Percentiles rank a stretch among this genome's conserved stretches.
These are phyloP conservation scores for Drosophila nr. perissopoda DNA, from an alignment of 2,888 invertebrate species.

Conservation along the genomic window DNA sequence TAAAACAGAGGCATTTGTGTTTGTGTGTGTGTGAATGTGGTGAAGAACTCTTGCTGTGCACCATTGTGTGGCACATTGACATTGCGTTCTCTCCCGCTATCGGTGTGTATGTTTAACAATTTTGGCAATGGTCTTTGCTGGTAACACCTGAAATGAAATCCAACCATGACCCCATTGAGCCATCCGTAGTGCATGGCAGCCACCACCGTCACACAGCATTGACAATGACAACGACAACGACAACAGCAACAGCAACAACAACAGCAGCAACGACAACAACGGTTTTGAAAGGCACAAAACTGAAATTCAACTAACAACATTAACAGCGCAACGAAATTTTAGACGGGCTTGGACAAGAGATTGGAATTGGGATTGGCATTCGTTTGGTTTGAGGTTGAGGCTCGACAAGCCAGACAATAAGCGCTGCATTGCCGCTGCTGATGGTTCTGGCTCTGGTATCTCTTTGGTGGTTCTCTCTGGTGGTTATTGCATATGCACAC, in stretches of 20 bases:
- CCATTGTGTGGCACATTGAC: conserved; percentile 45
- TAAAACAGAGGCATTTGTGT: conserved; percentile 12
- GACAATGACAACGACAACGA: conserved; percentile 16
- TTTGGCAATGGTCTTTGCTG: conserved; percentile 78
- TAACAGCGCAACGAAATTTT: conserved; percentile 77
- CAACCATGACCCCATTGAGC: conserved; percentile 60
- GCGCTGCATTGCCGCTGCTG: conserved; percentile 55
- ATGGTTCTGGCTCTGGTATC: conserved; percentile 6
- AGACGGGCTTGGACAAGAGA: conserved; percentile 30
- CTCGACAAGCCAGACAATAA: conserved; percentile 64
- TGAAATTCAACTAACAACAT: conserved; percentile 83
- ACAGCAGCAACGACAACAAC: conserved; percentile 34
- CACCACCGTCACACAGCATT: conserved; percentile 12
- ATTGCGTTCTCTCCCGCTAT: conserved; percentile 19
- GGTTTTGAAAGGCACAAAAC: conserved; percentile 75
- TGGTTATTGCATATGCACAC: conserved; percentile 66
- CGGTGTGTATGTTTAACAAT: conserved; percentile 65
- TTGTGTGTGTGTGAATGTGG: conserved; percentile 8
- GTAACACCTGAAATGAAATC: conserved; percentile 78
- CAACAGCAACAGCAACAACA: background rate
- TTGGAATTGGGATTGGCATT: conserved; percentile 11
- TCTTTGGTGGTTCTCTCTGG: conserved; percentile 28
- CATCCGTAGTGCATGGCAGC: conserved; percentile 38
- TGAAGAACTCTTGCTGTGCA: conserved; percentile 34
- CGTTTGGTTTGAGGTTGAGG: conserved; percentile 4